phyloP scores from a whole-genome alignment of 1,140 invertebrate genomes.

The Drosophila mauritiana region DNA sequence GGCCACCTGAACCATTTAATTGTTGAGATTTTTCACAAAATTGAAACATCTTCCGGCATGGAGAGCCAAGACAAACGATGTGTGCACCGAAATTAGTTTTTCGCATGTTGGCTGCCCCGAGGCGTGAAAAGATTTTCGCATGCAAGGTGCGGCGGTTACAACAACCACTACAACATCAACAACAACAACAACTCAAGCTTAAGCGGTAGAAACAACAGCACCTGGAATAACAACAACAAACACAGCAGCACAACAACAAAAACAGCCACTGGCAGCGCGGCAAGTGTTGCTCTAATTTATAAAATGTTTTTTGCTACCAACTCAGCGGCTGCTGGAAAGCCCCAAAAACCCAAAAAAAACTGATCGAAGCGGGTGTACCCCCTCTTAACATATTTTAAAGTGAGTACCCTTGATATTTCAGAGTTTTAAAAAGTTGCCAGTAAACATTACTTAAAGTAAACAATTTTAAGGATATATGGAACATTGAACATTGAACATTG shows the following conservation, averaged over 20 bases:
- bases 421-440: too few species aligned
- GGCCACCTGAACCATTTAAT: conserved; percentile 77
- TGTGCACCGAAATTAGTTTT: conserved; percentile 81
- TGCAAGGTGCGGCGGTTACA: conserved; percentile 70
- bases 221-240: conserved; percentile 5
- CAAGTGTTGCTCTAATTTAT: conserved; percentile 82
- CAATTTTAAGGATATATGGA: too few species aligned
- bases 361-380: conserved; percentile 33
- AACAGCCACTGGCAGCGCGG: conserved; percentile 43
- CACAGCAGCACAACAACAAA: conserved; percentile 1
- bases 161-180: conserved; percentile 23
- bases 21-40: conserved; percentile 78
- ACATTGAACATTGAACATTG: too few species aligned
- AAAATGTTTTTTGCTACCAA: conserved; percentile 77
- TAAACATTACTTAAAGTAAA: too few species aligned
- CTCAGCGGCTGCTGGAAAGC: conserved; percentile 26
- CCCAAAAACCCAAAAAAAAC: conserved; percentile 7
- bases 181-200: conserved; percentile 32
- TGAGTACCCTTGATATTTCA: too few species aligned
- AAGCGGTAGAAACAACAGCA: conserved; percentile 19
- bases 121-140: conserved; percentile 81
- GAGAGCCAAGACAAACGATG: conserved; percentile 70
- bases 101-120: conserved; percentile 70
- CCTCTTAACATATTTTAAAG: not conserved
- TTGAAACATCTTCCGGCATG: conserved; percentile 80